Conservation (phyloP, 2,113 vertebrate genomes). For the Siniperca chuatsi region DNA sequence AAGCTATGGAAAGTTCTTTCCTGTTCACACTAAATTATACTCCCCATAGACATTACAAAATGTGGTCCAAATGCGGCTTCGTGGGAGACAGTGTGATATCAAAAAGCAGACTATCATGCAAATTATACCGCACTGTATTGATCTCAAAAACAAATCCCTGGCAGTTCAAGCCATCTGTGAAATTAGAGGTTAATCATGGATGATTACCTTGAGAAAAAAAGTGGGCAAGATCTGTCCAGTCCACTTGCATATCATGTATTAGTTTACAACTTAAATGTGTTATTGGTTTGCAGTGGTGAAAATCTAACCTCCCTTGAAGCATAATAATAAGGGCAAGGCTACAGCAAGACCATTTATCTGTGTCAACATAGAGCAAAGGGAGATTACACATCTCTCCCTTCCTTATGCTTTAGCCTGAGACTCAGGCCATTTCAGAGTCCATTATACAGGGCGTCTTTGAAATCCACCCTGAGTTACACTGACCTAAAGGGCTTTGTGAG, state of each 20-base stretch:
- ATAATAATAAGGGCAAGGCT: slow-evolving; percentile 58
- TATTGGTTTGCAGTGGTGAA: slow-evolving; percentile 64
- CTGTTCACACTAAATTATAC: slow-evolving; percentile 16
- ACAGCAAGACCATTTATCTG: slow-evolving; percentile 56
- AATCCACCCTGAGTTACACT: slow-evolving; percentile 37
- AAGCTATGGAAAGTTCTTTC: slow-evolving; percentile 20
- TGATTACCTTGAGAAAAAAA: slow-evolving; percentile 42
- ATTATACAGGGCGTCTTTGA: slow-evolving; percentile 42
- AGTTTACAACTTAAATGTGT: slow-evolving; percentile 53
- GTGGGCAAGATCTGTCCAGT: slow-evolving; percentile 24
- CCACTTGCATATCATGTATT: slow-evolving; percentile 46
- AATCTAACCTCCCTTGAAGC: slow-evolving; percentile 44
- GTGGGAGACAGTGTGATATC: background rate
- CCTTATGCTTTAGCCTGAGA: slow-evolving; percentile 13
- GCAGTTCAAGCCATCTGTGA: slow-evolving; percentile 42
- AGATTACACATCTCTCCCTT: slow-evolving; percentile 50
- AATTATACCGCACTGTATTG: slow-evolving; percentile 7
- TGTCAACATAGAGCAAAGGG: slow-evolving; percentile 45
- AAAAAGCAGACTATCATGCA: slow-evolving; percentile 12
- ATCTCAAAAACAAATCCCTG: slow-evolving; percentile 31
- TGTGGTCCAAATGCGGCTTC: background rate
- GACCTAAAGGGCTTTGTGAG: slow-evolving; percentile 30
- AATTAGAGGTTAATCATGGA: slow-evolving; percentile 59
- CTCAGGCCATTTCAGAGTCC: slow-evolving; percentile 45
- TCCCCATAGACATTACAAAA: background rate